phyloP scores from a whole-genome alignment of 64 coral and sea anemone species.

The Astreopora myriophthalma region DNA sequence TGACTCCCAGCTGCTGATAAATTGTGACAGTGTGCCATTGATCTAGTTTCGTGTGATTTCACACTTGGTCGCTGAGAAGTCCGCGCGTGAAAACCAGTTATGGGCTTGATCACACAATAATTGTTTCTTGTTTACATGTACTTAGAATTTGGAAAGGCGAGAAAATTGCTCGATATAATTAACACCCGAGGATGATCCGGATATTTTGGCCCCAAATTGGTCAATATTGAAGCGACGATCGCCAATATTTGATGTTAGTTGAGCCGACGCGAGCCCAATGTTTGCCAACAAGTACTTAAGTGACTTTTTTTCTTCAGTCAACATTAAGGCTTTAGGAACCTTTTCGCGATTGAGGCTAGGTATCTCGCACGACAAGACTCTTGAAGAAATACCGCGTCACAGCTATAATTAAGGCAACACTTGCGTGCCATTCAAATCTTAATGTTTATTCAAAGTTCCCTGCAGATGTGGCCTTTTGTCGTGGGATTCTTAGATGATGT shows the following conservation, averaged over 20 bases:
- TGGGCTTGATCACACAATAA: conserved; percentile 17
- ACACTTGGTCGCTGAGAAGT: neutral
- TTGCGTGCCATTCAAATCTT: conserved; percentile 36
- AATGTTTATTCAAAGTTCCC: conserved; percentile 37
- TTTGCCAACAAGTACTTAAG: conserved; percentile 42
- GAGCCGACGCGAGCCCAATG: neutral
- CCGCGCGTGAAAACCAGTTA: neutral
- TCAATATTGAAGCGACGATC: conserved; percentile 63
- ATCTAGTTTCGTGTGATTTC: neutral
- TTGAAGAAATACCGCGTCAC: neutral
- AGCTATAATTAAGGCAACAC: neutral
- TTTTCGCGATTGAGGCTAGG: neutral
- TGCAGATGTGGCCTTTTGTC: conserved; percentile 31
- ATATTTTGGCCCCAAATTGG: conserved; percentile 57
- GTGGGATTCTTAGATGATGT: neutral
- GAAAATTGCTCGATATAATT: conserved; percentile 71
- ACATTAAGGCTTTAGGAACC: neutral
- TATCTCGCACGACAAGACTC: neutral
- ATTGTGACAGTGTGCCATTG: neutral
- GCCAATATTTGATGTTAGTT: conserved; percentile 47
- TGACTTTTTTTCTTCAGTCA: neutral
- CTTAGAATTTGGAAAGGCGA: conserved; percentile 55
- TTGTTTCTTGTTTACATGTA: conserved; percentile 46
- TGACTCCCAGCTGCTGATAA: neutral
- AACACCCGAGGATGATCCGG: conserved; percentile 56